Conservation (phyloP, 2,888 invertebrate species). For the Rotaria sp. region DNA sequence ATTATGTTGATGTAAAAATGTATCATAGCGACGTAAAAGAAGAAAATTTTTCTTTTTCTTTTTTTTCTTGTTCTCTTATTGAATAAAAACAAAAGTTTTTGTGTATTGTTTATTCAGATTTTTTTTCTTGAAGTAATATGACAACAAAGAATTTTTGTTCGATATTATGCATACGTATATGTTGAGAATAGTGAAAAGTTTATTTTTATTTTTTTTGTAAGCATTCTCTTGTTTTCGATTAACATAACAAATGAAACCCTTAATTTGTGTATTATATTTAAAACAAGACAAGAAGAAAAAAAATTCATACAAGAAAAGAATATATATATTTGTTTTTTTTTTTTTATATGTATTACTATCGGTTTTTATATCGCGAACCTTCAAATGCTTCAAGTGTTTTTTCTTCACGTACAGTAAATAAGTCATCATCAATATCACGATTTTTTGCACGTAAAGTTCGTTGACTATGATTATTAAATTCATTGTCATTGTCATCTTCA, state of each 20-base stretch:
- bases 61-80: neutral
- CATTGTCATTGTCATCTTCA: neutral
- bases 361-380: neutral
- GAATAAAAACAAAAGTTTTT: neutral
- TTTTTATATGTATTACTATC: neutral
- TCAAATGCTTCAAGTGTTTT: neutral
- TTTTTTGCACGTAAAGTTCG: neutral
- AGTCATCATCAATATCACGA: neutral
- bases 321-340: no score
- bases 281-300: neutral
- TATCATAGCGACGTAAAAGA: neutral
- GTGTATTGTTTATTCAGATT: neutral
- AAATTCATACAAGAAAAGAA: neutral
- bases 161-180: neutral
- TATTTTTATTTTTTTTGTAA: no score
- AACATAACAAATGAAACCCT: no score
- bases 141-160: neutral
- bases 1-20: neutral
- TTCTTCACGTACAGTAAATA: constrained; percentile 4
- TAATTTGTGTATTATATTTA: no score
- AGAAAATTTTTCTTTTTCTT: neutral
- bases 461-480: neutral
- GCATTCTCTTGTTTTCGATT: no score
- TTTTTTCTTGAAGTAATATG: neutral
- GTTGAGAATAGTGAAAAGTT: no score